Evolutionary conservation across 2,797 vertebrate species (phyloP), one percentile per base, ranked within the genome.

Genomic region (Botia kubotai): DNA sequence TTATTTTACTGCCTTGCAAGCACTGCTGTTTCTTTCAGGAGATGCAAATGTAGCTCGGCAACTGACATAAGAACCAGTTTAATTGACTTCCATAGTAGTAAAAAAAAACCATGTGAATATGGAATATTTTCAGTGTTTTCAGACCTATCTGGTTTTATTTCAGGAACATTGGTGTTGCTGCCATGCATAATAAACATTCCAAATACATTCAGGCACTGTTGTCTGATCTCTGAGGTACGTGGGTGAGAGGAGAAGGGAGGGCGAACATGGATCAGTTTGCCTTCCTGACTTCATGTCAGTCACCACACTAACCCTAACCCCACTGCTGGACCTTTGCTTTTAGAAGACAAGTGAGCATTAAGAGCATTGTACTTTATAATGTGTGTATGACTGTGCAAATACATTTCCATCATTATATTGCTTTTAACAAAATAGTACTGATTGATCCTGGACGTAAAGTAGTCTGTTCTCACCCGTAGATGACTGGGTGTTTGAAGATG

Each of bases 391-490:
- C 39, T 43, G 39, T 43, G 10, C 6, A 43, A 43, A 43, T 43
- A 43, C 39, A 43, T 43, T 43, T 43, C 39, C 8, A 7, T 43
- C 8, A 7, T 10, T 43, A 43, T 43, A 43, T 43, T 43, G 39
- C 8, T 7, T 21, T 57, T 10, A 29, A 1, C 23, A 62, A 62
- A 60, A 60, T 72, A 16, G 13, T 16, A 23, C 26, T 43, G 39
- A 8, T 43, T 6, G 39, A 33, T 33, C 4, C 33, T 33, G 33
- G 33, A 33, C 33, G 23, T 26, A 26, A 26, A 26, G 1, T 26
- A 60, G 39, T 75, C 87, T 96, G 50, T 98, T 98, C 92, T 95
- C 96, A 78, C 89, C 91, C 4, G 94, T 98, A 79, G 92, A 96
- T 73, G 86, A 75, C 17, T 98, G 97, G 97, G 87, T 92, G 78